Evolutionary conservation across 2,797 vertebrate species (phyloP), one percentile per base, ranked within the genome.

Genomic region (Mionectes olivaceus): DNA sequence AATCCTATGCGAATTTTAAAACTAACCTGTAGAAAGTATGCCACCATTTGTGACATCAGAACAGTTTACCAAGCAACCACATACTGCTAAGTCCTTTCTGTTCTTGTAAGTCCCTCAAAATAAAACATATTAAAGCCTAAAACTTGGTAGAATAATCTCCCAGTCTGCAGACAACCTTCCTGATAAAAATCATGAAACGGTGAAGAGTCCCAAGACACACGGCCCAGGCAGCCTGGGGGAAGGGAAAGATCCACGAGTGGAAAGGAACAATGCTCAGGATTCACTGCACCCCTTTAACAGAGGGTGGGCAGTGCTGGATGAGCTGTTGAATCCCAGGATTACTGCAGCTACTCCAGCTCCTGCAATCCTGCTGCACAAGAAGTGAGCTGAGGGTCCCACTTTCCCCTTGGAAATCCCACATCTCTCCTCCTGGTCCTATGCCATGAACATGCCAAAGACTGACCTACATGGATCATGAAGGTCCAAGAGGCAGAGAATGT

Each of bases 61-160:
- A 52, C 5, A 19, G 41, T 30, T 64, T 78, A 71, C 33, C 53
- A 61, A 78, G 78, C 52, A 86, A 57, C 22, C 21, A 35, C 46
- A 46, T 22, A 27, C 11, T 28, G 27, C 19, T 46, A 39, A 61
- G 65, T 18, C 46, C n/a, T 61, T 46, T 73, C 70, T 71, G 32
- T 44, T 73, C 44, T 64, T 52, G 19, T 32, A 81, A 39, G 18
- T 25, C 21, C 13, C 19, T n/a, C 43, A 44, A 78, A 86, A 81
- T 44, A 24, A 77, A 90, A 83, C 0, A 0, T 18, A 33, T 44
- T 56, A n/a, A 70, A 77, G 23, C 0, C 0, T 25, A 46, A 50
- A 70, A 25, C n/a, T 53, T 70, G n/a, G 57, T 7, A 92, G 59
- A 75, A 64, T 18, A 30, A 74, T 17, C 56, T 75, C 50, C 49